Conservation (phyloP, 2,888 invertebrate species). For the Marasmarcha lunaedactyla region DNA sequence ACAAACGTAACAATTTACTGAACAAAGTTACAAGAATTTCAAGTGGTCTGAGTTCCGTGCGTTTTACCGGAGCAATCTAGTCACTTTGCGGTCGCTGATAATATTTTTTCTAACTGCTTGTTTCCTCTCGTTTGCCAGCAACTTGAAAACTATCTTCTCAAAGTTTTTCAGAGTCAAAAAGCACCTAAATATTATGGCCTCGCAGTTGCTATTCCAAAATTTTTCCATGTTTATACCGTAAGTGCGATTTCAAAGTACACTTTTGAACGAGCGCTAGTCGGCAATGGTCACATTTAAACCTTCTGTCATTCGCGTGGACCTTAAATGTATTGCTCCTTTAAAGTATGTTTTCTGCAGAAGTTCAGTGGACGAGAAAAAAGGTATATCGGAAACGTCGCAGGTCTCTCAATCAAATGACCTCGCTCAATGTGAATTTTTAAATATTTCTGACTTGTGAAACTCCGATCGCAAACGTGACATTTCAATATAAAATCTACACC, state of each 20-base stretch:
- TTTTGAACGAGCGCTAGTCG: conserved; percentile 29
- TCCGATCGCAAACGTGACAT: conserved; percentile 27
- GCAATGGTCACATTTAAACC: conserved; percentile 19
- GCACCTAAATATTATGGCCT: no score
- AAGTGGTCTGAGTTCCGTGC: no score
- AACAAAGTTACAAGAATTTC: no score
- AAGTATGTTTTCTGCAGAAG: conserved; percentile 16
- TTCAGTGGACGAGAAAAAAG: conserved; percentile 20
- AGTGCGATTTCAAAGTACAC: conserved; percentile 40
- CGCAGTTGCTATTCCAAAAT: no score
- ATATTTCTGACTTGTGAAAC: conserved; percentile 18
- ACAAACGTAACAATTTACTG: no score
- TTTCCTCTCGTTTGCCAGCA: no score
- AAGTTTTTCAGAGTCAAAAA: no score
- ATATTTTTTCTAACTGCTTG: no score
- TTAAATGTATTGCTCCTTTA: conserved; percentile 8
- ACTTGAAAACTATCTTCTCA: no score
- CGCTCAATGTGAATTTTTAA: conserved; percentile 23
- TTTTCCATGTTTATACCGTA: conserved; percentile 31
- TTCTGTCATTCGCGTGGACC: conserved; percentile 16
- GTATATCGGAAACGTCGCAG: conserved; percentile 25
- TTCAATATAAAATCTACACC: neutral
- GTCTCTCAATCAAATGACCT: conserved; percentile 34
- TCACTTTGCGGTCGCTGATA: no score
- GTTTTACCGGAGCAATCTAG: no score